Conservation (phyloP, 1,140 invertebrate species). For the Aplysia californica region DNA sequence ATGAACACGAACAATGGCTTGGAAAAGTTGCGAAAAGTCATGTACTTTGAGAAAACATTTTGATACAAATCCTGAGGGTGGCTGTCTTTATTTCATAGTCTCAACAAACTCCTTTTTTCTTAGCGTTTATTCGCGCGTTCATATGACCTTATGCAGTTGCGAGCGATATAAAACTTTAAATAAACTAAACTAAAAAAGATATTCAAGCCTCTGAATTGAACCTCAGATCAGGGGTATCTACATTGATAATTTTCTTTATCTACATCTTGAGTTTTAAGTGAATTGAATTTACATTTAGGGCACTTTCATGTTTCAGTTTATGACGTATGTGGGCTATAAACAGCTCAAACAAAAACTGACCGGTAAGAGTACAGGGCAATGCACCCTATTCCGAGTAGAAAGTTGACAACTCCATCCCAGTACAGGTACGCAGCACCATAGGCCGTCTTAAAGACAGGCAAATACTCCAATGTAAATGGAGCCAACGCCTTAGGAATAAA, state of each 20-base stretch:
- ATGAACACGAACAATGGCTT: not conserved
- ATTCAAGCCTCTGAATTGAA: not conserved
- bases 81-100: not conserved
- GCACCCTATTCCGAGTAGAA: slow-evolving; percentile 51
- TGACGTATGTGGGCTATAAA: not conserved
- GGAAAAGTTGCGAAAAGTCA: not conserved
- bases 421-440: slow-evolving; percentile 58
- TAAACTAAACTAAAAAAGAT: no score
- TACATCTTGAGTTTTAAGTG: not conserved
- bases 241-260: not conserved
- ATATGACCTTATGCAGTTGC: no score
- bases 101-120: not conserved
- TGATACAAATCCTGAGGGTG: not conserved
- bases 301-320: not conserved
- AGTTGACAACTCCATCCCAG: slow-evolving; percentile 64
- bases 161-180: no score
- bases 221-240: not conserved
- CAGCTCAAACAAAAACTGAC: not conserved
- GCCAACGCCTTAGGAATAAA: slow-evolving; percentile 55
- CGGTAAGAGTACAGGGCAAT: not conserved
- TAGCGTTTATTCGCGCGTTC: no score
- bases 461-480: slow-evolving; percentile 58
- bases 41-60: not conserved
- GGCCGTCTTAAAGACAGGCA: slow-evolving; percentile 59
- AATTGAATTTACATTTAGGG: no score